Percentiles rank a stretch among this genome's conserved stretches.
Evolutionary conservation across 2,797 vertebrate genomes (phyloP).

Genomic region (Gephyroberyx darwinii): DNA sequence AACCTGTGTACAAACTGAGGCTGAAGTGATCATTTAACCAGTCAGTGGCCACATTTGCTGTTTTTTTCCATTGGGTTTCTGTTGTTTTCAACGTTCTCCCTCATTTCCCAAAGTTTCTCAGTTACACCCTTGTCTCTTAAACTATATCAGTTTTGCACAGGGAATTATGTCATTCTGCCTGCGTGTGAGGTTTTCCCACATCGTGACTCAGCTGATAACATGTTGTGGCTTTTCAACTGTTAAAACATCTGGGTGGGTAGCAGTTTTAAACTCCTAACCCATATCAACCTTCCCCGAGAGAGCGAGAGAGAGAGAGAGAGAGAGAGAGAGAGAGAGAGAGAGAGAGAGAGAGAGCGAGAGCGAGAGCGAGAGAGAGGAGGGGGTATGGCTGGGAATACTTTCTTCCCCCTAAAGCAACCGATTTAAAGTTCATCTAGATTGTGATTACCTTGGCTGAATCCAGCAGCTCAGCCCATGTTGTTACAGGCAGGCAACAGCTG

Average conservation of each 20-base stretch:
- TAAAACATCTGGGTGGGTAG: slow-evolving; percentile 75
- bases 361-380: slow-evolving; percentile 45
- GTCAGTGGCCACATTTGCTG: slow-evolving; percentile 20
- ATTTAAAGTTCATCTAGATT: slow-evolving; percentile 68
- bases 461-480: slow-evolving; percentile 63
- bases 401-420: slow-evolving; percentile 46
- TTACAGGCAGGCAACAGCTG: slow-evolving; percentile 63
- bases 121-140: slow-evolving; percentile 71
- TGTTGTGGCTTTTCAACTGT: slow-evolving; percentile 68
- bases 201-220: slow-evolving; percentile 79
- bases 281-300: slow-evolving; percentile 71
- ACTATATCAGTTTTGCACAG: slow-evolving; percentile 65
- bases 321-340: too few relatives aligned
- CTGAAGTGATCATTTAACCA: neutral
- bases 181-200: slow-evolving; percentile 79
- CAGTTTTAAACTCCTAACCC: slow-evolving; percentile 68
- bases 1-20: neutral
- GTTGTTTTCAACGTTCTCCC: slow-evolving; percentile 59
- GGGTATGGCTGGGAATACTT: slow-evolving; percentile 63
- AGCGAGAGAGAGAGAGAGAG: slow-evolving; percentile 6
- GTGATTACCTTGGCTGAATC: slow-evolving; percentile 70
- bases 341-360: too few relatives aligned
- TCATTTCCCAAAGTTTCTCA: slow-evolving; percentile 64
- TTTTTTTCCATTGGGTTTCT: slow-evolving; percentile 55
- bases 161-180: slow-evolving; percentile 75